Percentiles rank a stretch among this genome's conserved stretches.
Conservation (phyloP, 2,888 invertebrate genomes). For the Elgonia sp. region DNA sequence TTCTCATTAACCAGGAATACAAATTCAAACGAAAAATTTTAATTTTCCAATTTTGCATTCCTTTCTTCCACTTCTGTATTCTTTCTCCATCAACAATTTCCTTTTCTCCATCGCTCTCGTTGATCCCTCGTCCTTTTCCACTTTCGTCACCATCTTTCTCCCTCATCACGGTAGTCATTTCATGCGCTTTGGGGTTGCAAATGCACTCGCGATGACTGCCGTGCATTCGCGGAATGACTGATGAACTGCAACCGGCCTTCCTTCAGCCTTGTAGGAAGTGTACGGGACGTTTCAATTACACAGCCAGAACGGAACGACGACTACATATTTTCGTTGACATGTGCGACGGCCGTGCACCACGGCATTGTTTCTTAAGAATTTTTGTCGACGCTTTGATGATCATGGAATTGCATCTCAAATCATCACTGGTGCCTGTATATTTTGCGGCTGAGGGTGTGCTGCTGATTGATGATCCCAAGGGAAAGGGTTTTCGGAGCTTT, state of each 20-base stretch:
- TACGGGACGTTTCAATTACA: conserved; percentile 79
- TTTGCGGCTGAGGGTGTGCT: conserved; percentile 33
- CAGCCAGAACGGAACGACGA: conserved; percentile 47
- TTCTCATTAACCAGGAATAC: no score
- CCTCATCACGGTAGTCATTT: conserved; percentile 84
- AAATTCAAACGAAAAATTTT: no score
- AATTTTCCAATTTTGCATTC: not conserved
- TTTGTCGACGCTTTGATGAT: conserved; percentile 62
- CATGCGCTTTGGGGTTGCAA: conserved; percentile 84
- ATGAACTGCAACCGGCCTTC: conserved; percentile 86
- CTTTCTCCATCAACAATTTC: conserved; percentile 29
- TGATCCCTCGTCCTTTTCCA: conserved; percentile 45
- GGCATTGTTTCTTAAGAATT: conserved; percentile 61
- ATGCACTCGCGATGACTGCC: conserved; percentile 83
- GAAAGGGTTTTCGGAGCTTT: conserved; percentile 48
- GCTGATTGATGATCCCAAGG: conserved; percentile 58
- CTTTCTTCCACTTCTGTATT: conserved; percentile 45
- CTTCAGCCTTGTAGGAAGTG: conserved; percentile 83
- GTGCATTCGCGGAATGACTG: conserved; percentile 85
- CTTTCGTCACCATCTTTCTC: conserved; percentile 48
- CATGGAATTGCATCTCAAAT: conserved; percentile 41
- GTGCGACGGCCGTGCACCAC: conserved; percentile 28
- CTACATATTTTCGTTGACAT: conserved; percentile 59
- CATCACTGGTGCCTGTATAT: conserved; percentile 38
- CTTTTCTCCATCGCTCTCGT: conserved; percentile 38